phyloP scores from a whole-genome alignment of 2,797 vertebrate genomes.

The Gouania willdenowi region DNA sequence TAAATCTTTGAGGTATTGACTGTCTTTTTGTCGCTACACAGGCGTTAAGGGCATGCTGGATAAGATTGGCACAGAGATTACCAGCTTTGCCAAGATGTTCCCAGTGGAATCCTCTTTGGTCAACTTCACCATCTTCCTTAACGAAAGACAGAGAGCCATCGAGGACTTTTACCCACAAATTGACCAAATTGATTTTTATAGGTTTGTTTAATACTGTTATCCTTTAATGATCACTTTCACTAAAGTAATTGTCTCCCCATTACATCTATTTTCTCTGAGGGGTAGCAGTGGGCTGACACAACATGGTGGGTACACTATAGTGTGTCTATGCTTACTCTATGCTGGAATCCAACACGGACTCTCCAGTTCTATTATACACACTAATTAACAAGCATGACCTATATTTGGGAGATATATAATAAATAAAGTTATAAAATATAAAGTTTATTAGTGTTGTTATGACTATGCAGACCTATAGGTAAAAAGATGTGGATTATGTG shows the following conservation, averaged over 20 bases:
- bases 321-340: no score
- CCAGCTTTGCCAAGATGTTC: constrained; percentile 70
- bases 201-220: constrained; percentile 67
- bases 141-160: constrained; percentile 73
- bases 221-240: background rate
- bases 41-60: constrained; percentile 85
- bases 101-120: constrained; percentile 78
- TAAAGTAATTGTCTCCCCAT: background rate
- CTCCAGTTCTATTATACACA: no score
- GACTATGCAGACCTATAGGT: no score
- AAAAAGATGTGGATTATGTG: no score
- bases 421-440: no score
- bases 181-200: constrained; percentile 89
- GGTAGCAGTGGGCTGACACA: no score
- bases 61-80: constrained; percentile 79
- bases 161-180: constrained; percentile 78
- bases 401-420: no score
- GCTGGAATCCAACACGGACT: no score
- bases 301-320: no score
- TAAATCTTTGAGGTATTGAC: background rate
- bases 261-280: no score
- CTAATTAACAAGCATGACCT: no score
- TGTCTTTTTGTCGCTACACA: constrained; percentile 48
- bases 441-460: no score
- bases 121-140: constrained; percentile 78